A percentile compares a stretch with the other conserved stretches of the same genome.
Evolutionary conservation across 2,888 invertebrate genomes (phyloP).

Genomic region (Plebejus argus): DNA sequence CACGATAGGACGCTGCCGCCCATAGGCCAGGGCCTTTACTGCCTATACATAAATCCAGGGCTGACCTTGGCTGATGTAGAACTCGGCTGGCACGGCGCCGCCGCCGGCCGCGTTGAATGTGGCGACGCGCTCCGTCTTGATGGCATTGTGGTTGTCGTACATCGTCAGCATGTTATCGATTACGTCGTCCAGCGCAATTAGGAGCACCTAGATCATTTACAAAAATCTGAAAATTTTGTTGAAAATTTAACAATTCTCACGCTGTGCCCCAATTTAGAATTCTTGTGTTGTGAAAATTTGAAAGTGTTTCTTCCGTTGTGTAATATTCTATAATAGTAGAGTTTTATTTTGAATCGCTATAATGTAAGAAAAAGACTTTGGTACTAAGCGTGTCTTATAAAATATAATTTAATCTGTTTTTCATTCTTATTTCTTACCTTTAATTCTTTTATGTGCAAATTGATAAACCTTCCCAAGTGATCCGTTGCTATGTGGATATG

Average conservation of each 20-base stretch:
- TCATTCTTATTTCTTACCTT: conserved; percentile 53
- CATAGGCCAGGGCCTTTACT: no score
- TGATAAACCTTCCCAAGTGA: conserved; percentile 65
- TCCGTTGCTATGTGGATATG: conserved; percentile 72
- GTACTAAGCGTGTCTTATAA: no score
- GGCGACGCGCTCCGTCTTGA: conserved; percentile 65
- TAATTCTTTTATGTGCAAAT: conserved; percentile 69
- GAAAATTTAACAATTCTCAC: no score
- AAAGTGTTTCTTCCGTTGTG: no score
- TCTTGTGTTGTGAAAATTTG: no score
- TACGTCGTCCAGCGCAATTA: conserved; percentile 69
- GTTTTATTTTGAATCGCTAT: no score
- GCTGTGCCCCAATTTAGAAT: no score
- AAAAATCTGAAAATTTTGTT: background rate
- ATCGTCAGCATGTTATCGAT: conserved; percentile 76
- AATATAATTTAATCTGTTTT: no score
- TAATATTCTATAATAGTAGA: no score
- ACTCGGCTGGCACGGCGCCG: conserved; percentile 68
- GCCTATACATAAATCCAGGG: no score
- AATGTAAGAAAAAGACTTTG: no score
- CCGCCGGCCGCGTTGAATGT: conserved; percentile 61
- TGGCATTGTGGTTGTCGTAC: conserved; percentile 73
- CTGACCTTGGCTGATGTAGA: conserved; percentile 71
- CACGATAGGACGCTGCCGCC: no score
- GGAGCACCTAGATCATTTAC: conserved; percentile 54